phyloP scores from a whole-genome alignment of 1,140 invertebrate genomes.

The Luehdorfia chinensis region DNA sequence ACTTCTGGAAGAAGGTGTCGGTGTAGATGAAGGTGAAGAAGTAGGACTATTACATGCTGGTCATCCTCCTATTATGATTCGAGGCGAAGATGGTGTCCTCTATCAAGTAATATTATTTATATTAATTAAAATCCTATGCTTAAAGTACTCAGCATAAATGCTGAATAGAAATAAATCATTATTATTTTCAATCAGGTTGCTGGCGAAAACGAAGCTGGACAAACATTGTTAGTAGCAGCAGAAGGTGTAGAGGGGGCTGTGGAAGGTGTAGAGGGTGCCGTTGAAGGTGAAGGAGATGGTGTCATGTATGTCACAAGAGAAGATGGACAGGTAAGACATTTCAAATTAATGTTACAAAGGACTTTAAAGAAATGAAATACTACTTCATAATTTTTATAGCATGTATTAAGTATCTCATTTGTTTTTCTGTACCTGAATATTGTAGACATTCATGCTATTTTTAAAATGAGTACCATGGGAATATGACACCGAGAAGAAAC shows the following conservation, averaged over 20 bases:
- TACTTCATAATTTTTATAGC: neutral
- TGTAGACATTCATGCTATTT: too few relatives aligned
- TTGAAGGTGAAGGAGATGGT: slow-evolving; percentile 78
- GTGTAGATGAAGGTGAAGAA: slow-evolving; percentile 51
- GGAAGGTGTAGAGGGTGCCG: slow-evolving; percentile 84
- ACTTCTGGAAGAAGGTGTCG: slow-evolving; percentile 56
- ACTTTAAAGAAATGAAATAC: too few relatives aligned
- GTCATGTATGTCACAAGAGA: slow-evolving; percentile 73
- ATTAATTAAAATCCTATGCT: too few relatives aligned
- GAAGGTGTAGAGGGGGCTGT: slow-evolving; percentile 79
- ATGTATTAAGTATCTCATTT: too few relatives aligned
- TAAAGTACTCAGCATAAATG: too few relatives aligned
- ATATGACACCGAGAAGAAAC: too few relatives aligned
- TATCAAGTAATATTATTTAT: slow-evolving; percentile 80
- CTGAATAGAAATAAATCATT: too few relatives aligned
- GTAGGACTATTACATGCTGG: slow-evolving; percentile 51
- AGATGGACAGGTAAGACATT: slow-evolving; percentile 76
- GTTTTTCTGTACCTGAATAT: too few relatives aligned
- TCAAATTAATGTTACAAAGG: too few relatives aligned
- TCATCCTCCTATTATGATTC: slow-evolving; percentile 80
- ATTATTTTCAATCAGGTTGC: slow-evolving; percentile 77
- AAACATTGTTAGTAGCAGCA: slow-evolving; percentile 77
- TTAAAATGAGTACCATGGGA: too few relatives aligned
- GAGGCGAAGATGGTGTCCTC: slow-evolving; percentile 83
- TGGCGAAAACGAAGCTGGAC: slow-evolving; percentile 86